Evolutionary conservation across 1,140 invertebrate genomes (phyloP).

Genomic region (Drosophila seguyi): DNA sequence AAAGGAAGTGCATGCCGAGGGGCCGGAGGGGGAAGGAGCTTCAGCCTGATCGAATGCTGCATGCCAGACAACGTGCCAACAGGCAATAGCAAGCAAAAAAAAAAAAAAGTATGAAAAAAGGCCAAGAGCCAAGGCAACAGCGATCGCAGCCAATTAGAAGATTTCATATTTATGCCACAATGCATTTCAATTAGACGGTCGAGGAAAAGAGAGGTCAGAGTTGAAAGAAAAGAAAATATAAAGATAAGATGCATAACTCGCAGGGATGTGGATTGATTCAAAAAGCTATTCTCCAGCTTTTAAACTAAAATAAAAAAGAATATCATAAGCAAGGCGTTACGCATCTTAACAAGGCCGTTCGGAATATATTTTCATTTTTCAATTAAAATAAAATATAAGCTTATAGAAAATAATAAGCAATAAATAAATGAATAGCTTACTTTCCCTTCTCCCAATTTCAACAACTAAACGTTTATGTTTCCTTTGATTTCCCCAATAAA

Average conservation of each 20-base stretch:
- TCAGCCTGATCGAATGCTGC: constrained; percentile 50
- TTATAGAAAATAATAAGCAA: too few species aligned
- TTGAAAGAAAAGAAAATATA: not conserved
- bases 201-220: constrained; percentile 31
- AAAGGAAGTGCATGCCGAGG: constrained; percentile 78
- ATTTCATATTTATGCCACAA: constrained; percentile 74
- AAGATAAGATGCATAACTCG: too few species aligned
- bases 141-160: constrained; percentile 72
- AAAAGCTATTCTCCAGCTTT: too few species aligned
- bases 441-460: not conserved
- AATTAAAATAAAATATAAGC: too few species aligned
- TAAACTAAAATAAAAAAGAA: too few species aligned
- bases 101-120: not conserved
- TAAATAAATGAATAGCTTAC: not conserved
- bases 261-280: too few species aligned
- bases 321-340: too few species aligned
- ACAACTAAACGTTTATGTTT: not conserved
- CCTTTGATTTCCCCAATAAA: not conserved
- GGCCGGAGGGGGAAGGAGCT: not conserved
- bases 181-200: constrained; percentile 67
- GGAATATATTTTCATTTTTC: too few species aligned
- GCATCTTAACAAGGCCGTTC: too few species aligned
- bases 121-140: constrained; percentile 25
- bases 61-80: constrained; percentile 80
- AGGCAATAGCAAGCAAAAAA: constrained; percentile 6